phyloP scores from a whole-genome alignment of 2,888 invertebrate species.

The Reticulitermes lucifugus region DNA sequence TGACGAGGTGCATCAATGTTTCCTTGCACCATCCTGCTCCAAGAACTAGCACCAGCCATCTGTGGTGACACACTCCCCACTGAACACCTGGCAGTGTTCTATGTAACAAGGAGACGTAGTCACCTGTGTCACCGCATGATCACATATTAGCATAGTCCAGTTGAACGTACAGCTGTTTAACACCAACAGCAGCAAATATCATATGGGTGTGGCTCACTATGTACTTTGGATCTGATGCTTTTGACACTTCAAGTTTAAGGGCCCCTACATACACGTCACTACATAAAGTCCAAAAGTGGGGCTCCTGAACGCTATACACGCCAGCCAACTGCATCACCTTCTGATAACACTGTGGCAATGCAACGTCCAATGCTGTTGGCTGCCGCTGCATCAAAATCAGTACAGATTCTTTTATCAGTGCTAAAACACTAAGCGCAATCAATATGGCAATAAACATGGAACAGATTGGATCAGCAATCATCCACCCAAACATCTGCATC shows the following conservation, averaged over 20 bases:
- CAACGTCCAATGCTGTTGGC: constrained; percentile 83
- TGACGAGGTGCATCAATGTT: not conserved
- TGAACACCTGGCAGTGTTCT: not conserved
- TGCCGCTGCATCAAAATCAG: constrained; percentile 95
- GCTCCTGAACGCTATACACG: constrained; percentile 95
- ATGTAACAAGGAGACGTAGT: not conserved
- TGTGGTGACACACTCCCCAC: constrained; percentile 44
- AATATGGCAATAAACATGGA: constrained; percentile 95
- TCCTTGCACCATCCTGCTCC: constrained; percentile 10
- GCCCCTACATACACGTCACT: constrained; percentile 94
- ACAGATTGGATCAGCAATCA: constrained; percentile 98
- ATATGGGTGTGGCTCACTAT: constrained; percentile 92
- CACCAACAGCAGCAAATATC: constrained; percentile 93
- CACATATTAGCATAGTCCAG: constrained; percentile 89
- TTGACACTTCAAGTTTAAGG: constrained; percentile 94
- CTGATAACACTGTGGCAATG: constrained; percentile 89
- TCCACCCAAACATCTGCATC: constrained; percentile 97
- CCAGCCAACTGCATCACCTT: constrained; percentile 90
- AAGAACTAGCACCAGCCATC: constrained; percentile 42
- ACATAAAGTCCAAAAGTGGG: constrained; percentile 98
- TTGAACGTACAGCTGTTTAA: constrained; percentile 92
- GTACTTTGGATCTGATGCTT: constrained; percentile 92
- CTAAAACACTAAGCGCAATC: constrained; percentile 88
- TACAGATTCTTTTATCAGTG: constrained; percentile 88
- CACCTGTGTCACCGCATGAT: constrained; percentile 57